Base-by-base conservation (phyloP, 2,797 vertebrate genomes). In the Sphenodon punctatus region DNA sequence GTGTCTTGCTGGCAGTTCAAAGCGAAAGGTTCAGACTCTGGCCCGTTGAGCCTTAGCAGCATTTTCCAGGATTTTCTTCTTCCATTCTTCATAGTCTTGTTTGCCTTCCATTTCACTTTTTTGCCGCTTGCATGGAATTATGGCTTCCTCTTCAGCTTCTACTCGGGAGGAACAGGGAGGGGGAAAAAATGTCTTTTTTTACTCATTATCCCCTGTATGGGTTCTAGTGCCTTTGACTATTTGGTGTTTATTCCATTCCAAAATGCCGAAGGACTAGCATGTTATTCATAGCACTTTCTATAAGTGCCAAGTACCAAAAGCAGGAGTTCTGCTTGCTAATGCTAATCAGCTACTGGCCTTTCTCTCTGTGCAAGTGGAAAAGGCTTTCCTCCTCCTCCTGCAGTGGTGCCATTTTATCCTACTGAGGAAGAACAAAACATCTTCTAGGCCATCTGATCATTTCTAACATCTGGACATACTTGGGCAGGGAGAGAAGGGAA, bases 31-130 rank as follows among this genome's bases (percentile, higher is more conserved):
- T 91, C 56, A 75, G 25, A 75, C 65, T 25, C 34, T 63, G 5
- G 51, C 82, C 25, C 82, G 79, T 75, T 69, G 93, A 19, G 95
- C 91, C 91, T 94, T 96, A 53, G 95, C 79, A 41, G 97, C 97
- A 0, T 97, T 98, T 93, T 97, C 96, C 58, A 98, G 88, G 86
- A 97, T 97, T 70, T 91, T 96, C 88, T 89, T 96, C 91, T 97
- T 97, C 97, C 97, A 97, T 75, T 97, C 97, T 86, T 98, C 97
- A 59, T 98, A 98, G 78, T 96, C 95, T 76, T 95, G 93, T 15
- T 87, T 89, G 23, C 70, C 75, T 71, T 96, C 94, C 4, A 86
- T 75, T 65, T 94, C 92, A 12, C 70, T 65, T 43, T 94, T 93
- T 11, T 78, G 80, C n/a, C 51, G 93, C 85, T 97, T 96, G 72